Conservation (phyloP, 2,888 invertebrate species). For the Melieria crassipennis region DNA sequence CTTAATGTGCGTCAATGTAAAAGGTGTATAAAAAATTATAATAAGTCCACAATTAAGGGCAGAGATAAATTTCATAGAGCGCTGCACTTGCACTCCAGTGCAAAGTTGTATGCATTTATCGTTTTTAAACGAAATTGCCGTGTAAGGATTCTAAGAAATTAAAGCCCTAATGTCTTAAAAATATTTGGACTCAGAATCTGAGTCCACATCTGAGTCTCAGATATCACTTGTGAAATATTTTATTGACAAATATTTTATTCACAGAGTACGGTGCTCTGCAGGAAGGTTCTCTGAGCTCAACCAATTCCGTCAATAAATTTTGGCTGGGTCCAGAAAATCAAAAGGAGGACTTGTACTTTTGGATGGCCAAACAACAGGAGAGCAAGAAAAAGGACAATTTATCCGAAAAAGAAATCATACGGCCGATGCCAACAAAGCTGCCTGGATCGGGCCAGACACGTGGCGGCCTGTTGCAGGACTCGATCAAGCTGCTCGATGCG, state of each 20-base stretch:
- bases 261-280: slow-evolving; percentile 79
- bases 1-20: too few relatives aligned
- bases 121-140: not conserved
- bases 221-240: not conserved
- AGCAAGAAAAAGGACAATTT: slow-evolving; percentile 56
- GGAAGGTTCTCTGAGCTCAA: slow-evolving; percentile 77
- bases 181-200: too few relatives aligned
- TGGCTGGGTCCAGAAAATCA: slow-evolving; percentile 68
- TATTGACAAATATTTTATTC: not conserved
- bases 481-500: slow-evolving; percentile 86
- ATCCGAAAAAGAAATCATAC: slow-evolving; percentile 68
- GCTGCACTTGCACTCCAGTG: too few relatives aligned
- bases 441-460: slow-evolving; percentile 67
- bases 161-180: not conserved
- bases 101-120: too few relatives aligned
- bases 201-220: too few relatives aligned
- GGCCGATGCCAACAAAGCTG: slow-evolving; percentile 67
- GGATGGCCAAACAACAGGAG: slow-evolving; percentile 93
- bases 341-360: slow-evolving; percentile 91
- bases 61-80: too few relatives aligned
- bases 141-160: too few relatives aligned
- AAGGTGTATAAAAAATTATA: too few relatives aligned
- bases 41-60: too few relatives aligned
- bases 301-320: slow-evolving; percentile 63
- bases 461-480: slow-evolving; percentile 82